Evolutionary conservation across 2,113 vertebrate species (phyloP), one percentile per base, ranked within the genome.

Genomic region (Labrus mixtus): DNA sequence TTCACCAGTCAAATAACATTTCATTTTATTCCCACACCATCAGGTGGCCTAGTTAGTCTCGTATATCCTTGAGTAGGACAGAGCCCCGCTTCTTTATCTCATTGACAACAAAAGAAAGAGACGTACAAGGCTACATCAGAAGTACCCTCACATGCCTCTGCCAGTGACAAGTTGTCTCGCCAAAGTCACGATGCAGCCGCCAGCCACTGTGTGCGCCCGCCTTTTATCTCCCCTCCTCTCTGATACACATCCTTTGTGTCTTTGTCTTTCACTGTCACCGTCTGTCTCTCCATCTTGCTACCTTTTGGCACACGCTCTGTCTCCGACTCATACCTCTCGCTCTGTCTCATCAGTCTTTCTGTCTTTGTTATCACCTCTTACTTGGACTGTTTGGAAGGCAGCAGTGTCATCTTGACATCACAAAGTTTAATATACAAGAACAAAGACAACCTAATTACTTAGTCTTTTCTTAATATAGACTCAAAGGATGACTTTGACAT

Each of bases 101-200:
- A 10, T 16, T 43, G 59, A 77, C 68, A 77, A 70, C 63, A 78
- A 69, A 78, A 43, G 46, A 19, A 68, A 80, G 20, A 51, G 23
- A 10, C 25, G 73, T 59, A 39, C 74, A 68, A 58, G 19, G 20
- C 60, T 54, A 15, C 74, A 76, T 84, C 76, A 76, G 69, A 84
- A 78, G 54, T 81, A 65, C 56, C 56, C 65, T 66, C 77, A 65
- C 73, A 70, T 59, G 55, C 48, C 41, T 76, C 50, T 33, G 3
- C 59, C 25, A 43, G 65, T 87, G 76, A 88, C 85, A 83, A 77
- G 72, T 86, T 68, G 72, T 85, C 71, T 66, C 51, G 3, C 56
- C 62, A 66, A 12, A 73, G 81, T 86, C 73, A 22, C 56, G 5
- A 33, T 8, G 37, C 79, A 68, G 71, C 65, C 19, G 17, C 66